Evolutionary conservation across 2,797 vertebrate genomes (phyloP), one percentile per base, ranked within the genome.

Genomic region (Brachymystax lenok): DNA sequence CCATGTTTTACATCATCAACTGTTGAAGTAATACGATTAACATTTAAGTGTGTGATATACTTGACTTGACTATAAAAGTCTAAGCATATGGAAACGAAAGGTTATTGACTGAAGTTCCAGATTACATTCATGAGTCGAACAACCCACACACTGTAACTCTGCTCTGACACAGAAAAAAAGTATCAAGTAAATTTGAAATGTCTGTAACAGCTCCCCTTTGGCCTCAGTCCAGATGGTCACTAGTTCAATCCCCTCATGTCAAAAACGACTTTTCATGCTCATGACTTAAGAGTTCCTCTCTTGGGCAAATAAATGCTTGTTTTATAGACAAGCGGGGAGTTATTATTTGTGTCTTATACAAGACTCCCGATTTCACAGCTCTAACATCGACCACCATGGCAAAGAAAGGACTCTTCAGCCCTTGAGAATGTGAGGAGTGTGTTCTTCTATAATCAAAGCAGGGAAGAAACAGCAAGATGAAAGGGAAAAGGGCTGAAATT

Each of bases 401-500:
- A 2, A 33, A n/a, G 52, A 28, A 56, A n/a, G 71, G 52, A 59
- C 10, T 59, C n/a, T 74, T 21, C 56, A 46, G 56, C 30, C 35
- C 56, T 63, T 14, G 24, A 28, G 40, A 51, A 64, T 28, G 73
- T 16, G 40, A 67, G 73, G 10, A 74, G 61, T 16, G 14, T 27
- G 73, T 66, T 74, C 21, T 66, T 74, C 21, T 17, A 46, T 27
- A 66, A 67, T 66, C 61, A 67, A 67, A 67, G 61, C 33, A 33
- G 35, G 7, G 27, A 1, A 28, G 19, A 35, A 50, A 3, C n/a
- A 74, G 12, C 3, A 5, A 17, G 63, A 52, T 67, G 68, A 75
- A 40, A 27, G 61, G 76, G 35, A 33, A 66, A 71, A n/a, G 16
- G 74, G 77, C 87, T 83, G 87, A 87, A 77, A 89, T 84, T 21